Evolutionary conservation across 2,888 invertebrate species (phyloP), one percentile per base, ranked within the genome.

Genomic region (Xestobium rufovillosum): DNA sequence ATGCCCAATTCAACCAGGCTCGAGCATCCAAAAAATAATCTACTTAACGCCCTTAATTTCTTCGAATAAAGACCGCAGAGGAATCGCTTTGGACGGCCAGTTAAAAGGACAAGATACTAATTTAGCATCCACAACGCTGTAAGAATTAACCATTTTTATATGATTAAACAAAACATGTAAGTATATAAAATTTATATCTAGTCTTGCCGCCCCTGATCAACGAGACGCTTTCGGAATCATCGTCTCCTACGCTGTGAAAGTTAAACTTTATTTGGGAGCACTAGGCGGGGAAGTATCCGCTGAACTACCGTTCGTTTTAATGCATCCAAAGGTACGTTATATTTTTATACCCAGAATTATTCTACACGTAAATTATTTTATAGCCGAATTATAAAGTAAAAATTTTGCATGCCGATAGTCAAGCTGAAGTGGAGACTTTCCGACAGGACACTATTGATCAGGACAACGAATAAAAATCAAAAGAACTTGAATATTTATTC

Each of bases 221-320:
- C 81, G 89, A 43, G 94, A 95, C 65, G 86, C 89, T 33, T 90
- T 95, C 60, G 95, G 95, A 41, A 94, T 95, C 55, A 83, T 95
- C 49, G 92, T 96, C 8, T 92, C 91, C 26, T 96, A 96, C 72
- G 87, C 87, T 38, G 89, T 89, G 25, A 95, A 94, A 69, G 90
- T 94, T 34, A 91, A 94, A 68, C 73, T 96, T 33, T 91, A 90
- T 65, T 74, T 96, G 48, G 94, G 90, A 12, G 90, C 94, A 31
- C 72, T 95, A 47, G 90, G 88, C 41, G 94, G 95, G 3, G 94
- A 95, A 68, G 69, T 96, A 30, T 78, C 85, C 15, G 92, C 94
- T 3, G 91, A 91, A 66, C 67, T 92, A 57, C 92, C 92, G 26
- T 89, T 92, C 67, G 84, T 91, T 45, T 70, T 92, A 47, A 91